Percentiles rank a stretch among this genome's conserved stretches.
These are phyloP conservation scores for Pristiophorus japonicus DNA, from an alignment of 2,113 vertebrate species.

Conservation along the genomic window DNA sequence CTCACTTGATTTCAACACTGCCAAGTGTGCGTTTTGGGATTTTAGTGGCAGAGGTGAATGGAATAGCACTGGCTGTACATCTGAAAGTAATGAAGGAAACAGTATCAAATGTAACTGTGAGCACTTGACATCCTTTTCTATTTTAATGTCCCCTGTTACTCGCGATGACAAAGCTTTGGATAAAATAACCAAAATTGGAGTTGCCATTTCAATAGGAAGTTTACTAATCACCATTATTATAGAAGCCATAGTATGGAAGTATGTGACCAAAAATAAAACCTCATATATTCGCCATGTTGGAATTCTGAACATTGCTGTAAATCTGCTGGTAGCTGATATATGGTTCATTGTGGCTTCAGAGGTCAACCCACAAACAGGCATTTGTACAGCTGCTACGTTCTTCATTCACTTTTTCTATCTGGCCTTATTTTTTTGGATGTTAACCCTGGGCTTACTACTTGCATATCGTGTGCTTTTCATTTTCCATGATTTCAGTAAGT, in stretches of 20 bases:
- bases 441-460: conserved; percentile 71
- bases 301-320: conserved; percentile 70
- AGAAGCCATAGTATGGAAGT: conserved; percentile 66
- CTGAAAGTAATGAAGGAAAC: conserved; percentile 13
- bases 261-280: conserved; percentile 61
- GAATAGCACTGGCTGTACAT: conserved; percentile 54
- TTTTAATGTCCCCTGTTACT: conserved; percentile 64
- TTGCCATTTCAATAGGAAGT: conserved; percentile 68
- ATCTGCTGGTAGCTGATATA: conserved; percentile 65
- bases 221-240: conserved; percentile 68
- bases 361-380: not conserved
- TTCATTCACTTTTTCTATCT: conserved; percentile 83
- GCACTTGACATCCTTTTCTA: conserved; percentile 73
- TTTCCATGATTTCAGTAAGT: conserved; percentile 67
- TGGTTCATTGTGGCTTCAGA: conserved; percentile 67
- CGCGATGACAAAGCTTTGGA: conserved; percentile 41
- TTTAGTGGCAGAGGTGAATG: conserved; percentile 48
- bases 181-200: conserved; percentile 61
- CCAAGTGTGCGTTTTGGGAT: conserved; percentile 73
- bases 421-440: conserved; percentile 86
- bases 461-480: conserved; percentile 68
- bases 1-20: conserved; percentile 39
- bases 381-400: conserved; percentile 70
- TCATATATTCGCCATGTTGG: conserved; percentile 74
- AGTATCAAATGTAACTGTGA: conserved; percentile 59